Percentiles rank a stretch among this genome's conserved stretches.
Evolutionary conservation across 2,888 invertebrate species (phyloP).

Genomic region (Andrena praecox): DNA sequence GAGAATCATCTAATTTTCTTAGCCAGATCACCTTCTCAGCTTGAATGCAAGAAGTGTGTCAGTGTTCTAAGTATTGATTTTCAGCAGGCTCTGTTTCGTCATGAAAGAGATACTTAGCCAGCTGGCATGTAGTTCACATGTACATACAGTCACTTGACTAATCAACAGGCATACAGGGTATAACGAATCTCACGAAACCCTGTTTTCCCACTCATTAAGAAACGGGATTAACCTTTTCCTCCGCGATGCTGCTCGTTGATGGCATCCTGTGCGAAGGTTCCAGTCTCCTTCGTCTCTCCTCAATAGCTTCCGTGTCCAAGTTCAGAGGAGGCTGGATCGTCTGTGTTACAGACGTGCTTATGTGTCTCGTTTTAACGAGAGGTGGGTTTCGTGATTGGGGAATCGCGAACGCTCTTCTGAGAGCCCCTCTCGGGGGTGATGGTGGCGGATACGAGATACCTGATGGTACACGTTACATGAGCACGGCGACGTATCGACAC

Average conservation of each 20-base stretch:
- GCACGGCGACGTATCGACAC: constrained; percentile 2
- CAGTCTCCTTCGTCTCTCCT: constrained; percentile 81
- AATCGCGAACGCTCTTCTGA: constrained; percentile 87
- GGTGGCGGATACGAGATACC: constrained; percentile 94
- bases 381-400: constrained; percentile 92
- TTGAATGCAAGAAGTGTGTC: background rate
- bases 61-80: constrained; percentile 17
- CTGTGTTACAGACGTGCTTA: constrained; percentile 86
- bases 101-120: constrained; percentile 1
- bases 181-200: no score
- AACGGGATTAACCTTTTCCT: constrained; percentile 78
- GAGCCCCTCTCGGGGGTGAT: constrained; percentile 87
- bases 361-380: constrained; percentile 92
- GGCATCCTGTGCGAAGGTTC: constrained; percentile 80
- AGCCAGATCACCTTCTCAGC: background rate
- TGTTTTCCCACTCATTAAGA: constrained; percentile 9
- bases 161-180: no score
- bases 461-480: constrained; percentile 42
- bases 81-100: constrained; percentile 8
- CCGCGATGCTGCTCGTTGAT: constrained; percentile 81
- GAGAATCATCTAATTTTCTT: background rate
- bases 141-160: no score
- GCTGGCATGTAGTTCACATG: background rate
- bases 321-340: constrained; percentile 77
- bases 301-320: constrained; percentile 81